Evolutionary conservation across 2,888 invertebrate genomes (phyloP), one percentile per base, ranked within the genome.

Genomic region (Euclidia mi): DNA sequence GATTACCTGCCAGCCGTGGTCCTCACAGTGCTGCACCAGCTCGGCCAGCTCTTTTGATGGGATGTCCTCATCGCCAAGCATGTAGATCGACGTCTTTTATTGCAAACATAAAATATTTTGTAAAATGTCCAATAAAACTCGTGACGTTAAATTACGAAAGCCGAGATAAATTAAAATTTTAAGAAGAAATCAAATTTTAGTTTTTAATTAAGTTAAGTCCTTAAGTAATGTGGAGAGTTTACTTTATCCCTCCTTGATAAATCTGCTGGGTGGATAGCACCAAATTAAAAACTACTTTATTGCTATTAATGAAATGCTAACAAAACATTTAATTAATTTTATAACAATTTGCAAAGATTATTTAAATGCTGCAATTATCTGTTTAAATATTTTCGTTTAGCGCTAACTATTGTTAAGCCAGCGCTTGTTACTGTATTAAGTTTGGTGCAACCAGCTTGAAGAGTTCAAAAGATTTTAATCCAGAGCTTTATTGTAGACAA

Each of bases 391-490:
- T 45, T 25, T 32, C 25, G 4, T 45, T 45, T 14, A 11, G 12
- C 15, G 25, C n/a, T 35, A 46, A 46, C 18, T 46, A 34, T 46
- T 47, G 31, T 57, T 56, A 46, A 62, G 48, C 48, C 56, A 4
- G 18, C 34, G 18, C 35, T 60, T 66, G 44, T 46, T 47, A 50
- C 58, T 56, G 35, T 52, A 67, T 46, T 57, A 63, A 67, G 57
- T 63, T 73, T 52, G 42, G 55, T 72, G 49, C 62, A 59, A 60
- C 58, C 53, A 66, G 65, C 74, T 65, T 60, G 48, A 58, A 69
- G 75, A 83, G 78, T 82, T 89, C 65, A 77, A 78, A 78, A 76
- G 79, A 79, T 81, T 81, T 83, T 85, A 88, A 90, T 86, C 84
- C 81, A 66, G 64, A 69, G 79, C 85, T 85, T 83, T 84, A 78